Base-by-base conservation (phyloP, 2,888 invertebrate species). In the Agonopterix alstromeriana region DNA sequence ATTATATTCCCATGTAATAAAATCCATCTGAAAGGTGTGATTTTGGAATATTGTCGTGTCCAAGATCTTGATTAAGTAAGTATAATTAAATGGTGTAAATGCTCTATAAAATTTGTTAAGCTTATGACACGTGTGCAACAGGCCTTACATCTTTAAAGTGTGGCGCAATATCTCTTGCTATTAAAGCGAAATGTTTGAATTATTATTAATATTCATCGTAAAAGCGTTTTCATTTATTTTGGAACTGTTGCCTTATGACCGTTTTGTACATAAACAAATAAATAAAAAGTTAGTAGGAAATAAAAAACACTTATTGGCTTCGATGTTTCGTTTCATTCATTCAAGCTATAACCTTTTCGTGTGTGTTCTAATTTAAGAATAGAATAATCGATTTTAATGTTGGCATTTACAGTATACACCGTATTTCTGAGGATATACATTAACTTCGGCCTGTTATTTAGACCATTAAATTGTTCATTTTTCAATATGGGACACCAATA, bases 241-340 rank as follows among this genome's bases (percentile, higher is more conserved):
- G 64, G 66, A 82, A 83, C 79, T 81, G 86, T 84, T 88, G 87
- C 87, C 87, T 87, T 88, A 88, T 81, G 72, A 84, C 77, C 74
- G 79, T 86, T 87, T 87, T 88, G 88, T 88, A 88, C 73, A 86
- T 88, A 87, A 82, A 74, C 62, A 79, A 77, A 81, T 77, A 71
- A 75, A 82, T 76, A 27, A 27, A 27, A 78, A 73, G 75, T 83
- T 82, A 75, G 85, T 86, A 85, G 82, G 70, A 70, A 79, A 80
- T 81, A 85, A 80, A 77, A 77, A 77, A 84, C 82, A 87, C 82
- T 82, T 81, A 87, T 84, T 82, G 85, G 88, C 88, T 88, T 88
- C 83, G 61, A 81, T 43, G 46, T 55, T 46, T 55, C 51, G 63
- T 70, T 77, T 68, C 65, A 79, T 82, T 86, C 67, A 71, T 43